Base-by-base conservation (phyloP, 2,888 invertebrate species). In the Parnassius mnemosyne region DNA sequence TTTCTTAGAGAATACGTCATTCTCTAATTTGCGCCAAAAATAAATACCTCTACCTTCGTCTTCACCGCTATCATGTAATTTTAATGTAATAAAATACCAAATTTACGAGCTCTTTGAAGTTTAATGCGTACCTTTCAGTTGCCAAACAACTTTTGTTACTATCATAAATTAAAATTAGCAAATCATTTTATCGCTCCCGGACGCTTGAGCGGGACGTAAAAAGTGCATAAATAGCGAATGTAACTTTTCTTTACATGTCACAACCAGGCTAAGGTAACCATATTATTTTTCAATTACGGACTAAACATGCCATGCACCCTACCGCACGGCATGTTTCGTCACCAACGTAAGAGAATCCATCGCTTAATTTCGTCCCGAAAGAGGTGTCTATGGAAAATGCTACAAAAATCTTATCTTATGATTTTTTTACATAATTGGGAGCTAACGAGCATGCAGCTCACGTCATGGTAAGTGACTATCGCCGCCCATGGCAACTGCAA, bases 191-290 rank as follows among this genome's bases (percentile, higher is more conserved):
- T 51, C 52, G 56, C 52, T 43, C 58, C 16, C 58, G 55, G 58
- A 59, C 54, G 50, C 41, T 55, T 16, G 55, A 54, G 25, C 44
- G 43, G 34, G 34, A 43, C 54, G 55, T 58, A 65, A 61, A 61
- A 60, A 65, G 20, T 47, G 53, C 46, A 49, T 59, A 55, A 65
- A 53, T 50, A 47, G 43, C 53, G 44, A 57, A 62, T 53, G 56
- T 59, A 50, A 60, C 57, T 63, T 65, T 65, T 61, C 61, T 58
- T 61, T 63, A 53, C 51, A 55, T 60, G 60, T 63, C 63, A 65
- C 63, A 60, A 57, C 53, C 41, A 55, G 50, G 50, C 54, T 51
- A 54, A 1, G 44, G 41, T 63, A n/a, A 46, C 58, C 54, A 55
- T 47, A 25, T 34, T 55, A 3, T 34, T 34, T 47, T 3, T 7